These are phyloP conservation scores for Sipha flava DNA, from an alignment of 1,140 invertebrate genomes.

Conservation along the genomic window DNA sequence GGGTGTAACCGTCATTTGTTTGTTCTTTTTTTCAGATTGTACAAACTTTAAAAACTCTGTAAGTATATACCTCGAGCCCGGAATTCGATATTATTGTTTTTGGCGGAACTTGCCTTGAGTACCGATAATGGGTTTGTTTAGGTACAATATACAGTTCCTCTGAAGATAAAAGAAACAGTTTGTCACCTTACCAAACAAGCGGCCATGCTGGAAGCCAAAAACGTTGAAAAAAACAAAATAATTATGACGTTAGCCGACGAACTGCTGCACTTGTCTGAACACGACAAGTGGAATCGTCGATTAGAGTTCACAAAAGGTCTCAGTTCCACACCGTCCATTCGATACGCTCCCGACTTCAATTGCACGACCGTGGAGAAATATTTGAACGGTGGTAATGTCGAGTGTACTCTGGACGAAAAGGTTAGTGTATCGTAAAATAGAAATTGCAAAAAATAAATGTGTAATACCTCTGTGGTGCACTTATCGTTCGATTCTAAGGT, in stretches of 20 bases:
- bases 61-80: background rate
- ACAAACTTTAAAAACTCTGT: background rate
- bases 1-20: background rate
- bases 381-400: background rate
- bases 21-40: background rate
- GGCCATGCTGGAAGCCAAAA: slow-evolving; percentile 31
- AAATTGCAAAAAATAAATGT: no score
- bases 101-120: background rate
- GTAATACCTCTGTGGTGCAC: no score
- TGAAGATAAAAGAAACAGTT: background rate
- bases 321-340: background rate
- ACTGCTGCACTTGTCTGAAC: slow-evolving; percentile 14
- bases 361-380: slow-evolving; percentile 32
- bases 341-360: slow-evolving; percentile 31
- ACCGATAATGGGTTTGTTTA: background rate
- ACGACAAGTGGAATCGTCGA: background rate
- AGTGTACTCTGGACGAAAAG: background rate
- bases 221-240: slow-evolving; percentile 33
- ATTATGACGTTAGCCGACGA: slow-evolving; percentile 35
- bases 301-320: background rate
- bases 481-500: no score
- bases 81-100: background rate
- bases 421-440: no score
- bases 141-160: background rate
- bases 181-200: slow-evolving; percentile 25